A percentile compares a stretch with the other conserved stretches of the same genome.
phyloP scores from a whole-genome alignment of 2,113 vertebrate genomes.

The Oryzias curvinotus region DNA sequence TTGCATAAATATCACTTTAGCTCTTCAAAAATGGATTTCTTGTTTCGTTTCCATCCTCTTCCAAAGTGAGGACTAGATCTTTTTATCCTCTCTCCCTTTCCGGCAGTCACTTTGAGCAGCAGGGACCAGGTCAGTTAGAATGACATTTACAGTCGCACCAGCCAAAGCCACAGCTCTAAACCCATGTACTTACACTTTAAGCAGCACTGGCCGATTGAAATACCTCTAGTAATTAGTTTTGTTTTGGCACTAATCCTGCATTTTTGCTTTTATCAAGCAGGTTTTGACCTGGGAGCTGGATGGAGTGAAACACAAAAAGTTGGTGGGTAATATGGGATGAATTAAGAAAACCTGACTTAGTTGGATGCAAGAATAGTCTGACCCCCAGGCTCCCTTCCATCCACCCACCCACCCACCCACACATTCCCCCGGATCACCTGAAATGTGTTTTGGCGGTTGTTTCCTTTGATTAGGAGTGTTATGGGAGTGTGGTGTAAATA shows the following conservation, averaged over 20 bases:
- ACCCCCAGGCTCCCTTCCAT: constrained; percentile 16
- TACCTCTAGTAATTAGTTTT: constrained; percentile 74
- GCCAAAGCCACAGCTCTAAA: constrained; percentile 60
- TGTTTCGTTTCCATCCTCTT: not conserved
- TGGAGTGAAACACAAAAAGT: constrained; percentile 39
- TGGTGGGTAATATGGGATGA: constrained; percentile 51
- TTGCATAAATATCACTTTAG: not conserved
- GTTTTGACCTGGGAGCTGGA: constrained; percentile 46
- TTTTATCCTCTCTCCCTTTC: not conserved
- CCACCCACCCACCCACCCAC: constrained; percentile 25
- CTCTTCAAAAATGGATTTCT: not conserved
- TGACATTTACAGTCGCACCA: constrained; percentile 55
- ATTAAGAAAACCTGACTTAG: constrained; percentile 58
- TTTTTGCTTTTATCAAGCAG: constrained; percentile 64
- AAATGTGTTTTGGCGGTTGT: constrained; percentile 69
- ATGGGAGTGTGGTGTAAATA: constrained; percentile 67
- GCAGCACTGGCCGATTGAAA: constrained; percentile 69
- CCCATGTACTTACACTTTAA: constrained; percentile 74
- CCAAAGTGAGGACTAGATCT: constrained; percentile 2
- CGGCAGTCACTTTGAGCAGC: constrained; percentile 35
- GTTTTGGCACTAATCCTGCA: constrained; percentile 72
- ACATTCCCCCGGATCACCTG: constrained; percentile 66
- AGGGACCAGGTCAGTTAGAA: constrained; percentile 46
- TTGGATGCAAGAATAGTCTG: constrained; percentile 60
- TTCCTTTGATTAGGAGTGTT: constrained; percentile 74